Evolutionary conservation across 1,140 invertebrate genomes (phyloP).

Genomic region (Anastrepha obliqua): DNA sequence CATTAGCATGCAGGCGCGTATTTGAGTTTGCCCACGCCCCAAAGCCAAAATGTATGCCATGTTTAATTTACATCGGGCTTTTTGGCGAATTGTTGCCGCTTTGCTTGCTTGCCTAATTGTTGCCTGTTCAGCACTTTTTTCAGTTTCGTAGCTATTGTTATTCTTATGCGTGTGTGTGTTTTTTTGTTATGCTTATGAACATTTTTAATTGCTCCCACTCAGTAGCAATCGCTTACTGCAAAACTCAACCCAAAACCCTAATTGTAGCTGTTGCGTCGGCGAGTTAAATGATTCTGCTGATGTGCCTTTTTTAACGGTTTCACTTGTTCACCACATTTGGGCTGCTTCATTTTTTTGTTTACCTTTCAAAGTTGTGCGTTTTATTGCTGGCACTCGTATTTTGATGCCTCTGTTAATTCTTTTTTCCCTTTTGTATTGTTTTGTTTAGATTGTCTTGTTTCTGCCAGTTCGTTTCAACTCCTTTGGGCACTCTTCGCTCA

Average conservation of each 20-base stretch:
- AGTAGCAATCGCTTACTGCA: not conserved
- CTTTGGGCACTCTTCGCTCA: not conserved
- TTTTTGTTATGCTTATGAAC: not conserved
- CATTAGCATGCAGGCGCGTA: not conserved
- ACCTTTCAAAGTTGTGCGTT: constrained; percentile 18
- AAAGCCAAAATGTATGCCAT: constrained; percentile 5
- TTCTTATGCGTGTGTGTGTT: not conserved
- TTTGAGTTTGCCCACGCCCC: not conserved
- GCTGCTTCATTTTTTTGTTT: not conserved
- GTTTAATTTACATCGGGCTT: not conserved
- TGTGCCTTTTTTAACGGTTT: not conserved
- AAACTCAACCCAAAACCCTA: not conserved
- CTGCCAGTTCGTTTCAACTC: not conserved
- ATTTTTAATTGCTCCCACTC: constrained; percentile 41
- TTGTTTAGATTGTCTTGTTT: not conserved
- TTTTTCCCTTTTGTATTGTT: not conserved
- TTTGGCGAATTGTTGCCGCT: not conserved
- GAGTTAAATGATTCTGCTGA: not conserved
- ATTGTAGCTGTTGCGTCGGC: no score
- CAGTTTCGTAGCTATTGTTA: not conserved
- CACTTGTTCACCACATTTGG: not conserved
- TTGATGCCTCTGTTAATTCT: not conserved
- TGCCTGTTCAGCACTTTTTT: constrained; percentile 9
- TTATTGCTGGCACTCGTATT: not conserved
- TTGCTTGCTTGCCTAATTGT: not conserved